phyloP scores from a whole-genome alignment of 2,113 vertebrate genomes.

The Emydura subglobosa region DNA sequence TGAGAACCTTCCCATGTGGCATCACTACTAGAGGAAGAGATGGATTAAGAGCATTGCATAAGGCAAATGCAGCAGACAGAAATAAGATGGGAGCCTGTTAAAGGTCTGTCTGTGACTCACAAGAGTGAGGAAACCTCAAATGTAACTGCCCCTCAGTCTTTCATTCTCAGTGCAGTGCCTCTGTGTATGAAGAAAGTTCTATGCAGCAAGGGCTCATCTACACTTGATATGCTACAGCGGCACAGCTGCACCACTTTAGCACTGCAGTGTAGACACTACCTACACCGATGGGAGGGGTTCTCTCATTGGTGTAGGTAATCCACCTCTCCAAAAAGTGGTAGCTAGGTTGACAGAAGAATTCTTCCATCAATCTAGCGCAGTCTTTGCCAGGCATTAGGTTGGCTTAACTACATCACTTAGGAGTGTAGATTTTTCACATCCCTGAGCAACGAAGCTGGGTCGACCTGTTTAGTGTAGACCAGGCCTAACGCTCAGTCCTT shows the following conservation, averaged over 20 bases:
- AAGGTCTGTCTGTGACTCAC: constrained; percentile 51
- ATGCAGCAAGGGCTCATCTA: neutral
- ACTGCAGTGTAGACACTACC: neutral
- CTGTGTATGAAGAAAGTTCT: neutral
- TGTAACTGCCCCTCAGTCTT: neutral
- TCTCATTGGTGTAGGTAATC: neutral
- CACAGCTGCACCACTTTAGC: neutral
- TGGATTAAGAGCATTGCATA: constrained; percentile 8
- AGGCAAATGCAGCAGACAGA: constrained; percentile 29
- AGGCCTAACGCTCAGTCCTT: neutral
- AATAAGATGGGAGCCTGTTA: constrained; percentile 1
- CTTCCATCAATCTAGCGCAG: neutral
- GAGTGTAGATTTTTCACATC: neutral
- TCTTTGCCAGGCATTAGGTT: neutral
- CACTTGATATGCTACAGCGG: neutral
- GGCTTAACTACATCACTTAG: neutral
- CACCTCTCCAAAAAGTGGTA: neutral
- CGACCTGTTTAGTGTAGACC: neutral
- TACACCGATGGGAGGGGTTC: neutral
- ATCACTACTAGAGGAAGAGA: neutral
- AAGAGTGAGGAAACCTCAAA: neutral
- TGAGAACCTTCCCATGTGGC: neutral
- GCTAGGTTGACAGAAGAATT: neutral
- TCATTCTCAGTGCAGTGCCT: neutral
- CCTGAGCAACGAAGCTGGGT: neutral